Evolutionary conservation across 37 sponge, comb jelly and placozoan genomes (phyloP).

Genomic region (Eunapius fragilis): DNA sequence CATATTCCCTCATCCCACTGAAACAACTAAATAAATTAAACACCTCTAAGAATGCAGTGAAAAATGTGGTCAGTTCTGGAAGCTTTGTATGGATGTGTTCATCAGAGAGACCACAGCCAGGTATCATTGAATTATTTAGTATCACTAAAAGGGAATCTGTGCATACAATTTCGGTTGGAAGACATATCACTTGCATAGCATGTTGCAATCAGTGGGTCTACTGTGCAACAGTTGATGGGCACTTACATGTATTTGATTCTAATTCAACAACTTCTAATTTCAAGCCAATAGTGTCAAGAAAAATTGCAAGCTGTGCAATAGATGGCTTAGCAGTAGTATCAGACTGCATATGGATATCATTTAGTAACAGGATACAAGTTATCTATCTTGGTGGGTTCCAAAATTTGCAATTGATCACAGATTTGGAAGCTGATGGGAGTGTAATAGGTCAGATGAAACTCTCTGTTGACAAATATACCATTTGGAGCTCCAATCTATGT

Average conservation of each 20-base stretch:
- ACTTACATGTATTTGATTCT: conserved; percentile 9
- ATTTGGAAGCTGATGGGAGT: neutral
- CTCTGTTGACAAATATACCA: conserved; percentile 7
- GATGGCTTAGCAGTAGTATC: conserved; percentile 11
- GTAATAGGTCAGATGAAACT: conserved; percentile 6
- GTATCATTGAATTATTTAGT: conserved; percentile 22
- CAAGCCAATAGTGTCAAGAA: neutral
- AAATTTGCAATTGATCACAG: neutral
- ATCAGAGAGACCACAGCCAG: conserved; percentile 12
- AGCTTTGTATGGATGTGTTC: conserved; percentile 48
- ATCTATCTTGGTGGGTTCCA: conserved; percentile 8
- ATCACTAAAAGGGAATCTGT: conserved; percentile 6
- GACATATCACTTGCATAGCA: conserved; percentile 31
- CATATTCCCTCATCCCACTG: conserved; percentile 18
- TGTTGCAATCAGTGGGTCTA: conserved; percentile 10
- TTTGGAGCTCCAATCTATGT: conserved; percentile 53
- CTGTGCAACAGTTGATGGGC: conserved; percentile 48
- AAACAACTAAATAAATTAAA: neutral
- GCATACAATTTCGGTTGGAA: conserved; percentile 26
- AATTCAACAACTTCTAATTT: neutral
- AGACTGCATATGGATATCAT: conserved; percentile 25
- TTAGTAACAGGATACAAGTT: conserved; percentile 10
- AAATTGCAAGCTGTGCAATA: conserved; percentile 22
- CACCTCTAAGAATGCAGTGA: conserved; percentile 13
- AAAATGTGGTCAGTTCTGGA: conserved; percentile 11